A percentile compares a stretch with the other conserved stretches of the same genome.
Conservation (phyloP, 2,888 invertebrate species). For the Coecobrya sp. region DNA sequence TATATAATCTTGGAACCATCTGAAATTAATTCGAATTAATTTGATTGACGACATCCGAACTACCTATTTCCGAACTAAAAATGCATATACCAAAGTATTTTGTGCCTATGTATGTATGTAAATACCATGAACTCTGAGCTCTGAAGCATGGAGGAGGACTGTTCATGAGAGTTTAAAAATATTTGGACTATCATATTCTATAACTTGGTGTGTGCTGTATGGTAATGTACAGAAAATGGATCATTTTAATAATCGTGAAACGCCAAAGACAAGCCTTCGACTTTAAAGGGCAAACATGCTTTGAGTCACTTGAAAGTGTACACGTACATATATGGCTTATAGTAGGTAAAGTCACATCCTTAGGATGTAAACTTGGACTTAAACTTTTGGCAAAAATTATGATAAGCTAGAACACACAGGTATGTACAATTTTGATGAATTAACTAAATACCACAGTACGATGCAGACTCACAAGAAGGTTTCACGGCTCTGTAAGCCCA, state of each 20-base stretch:
- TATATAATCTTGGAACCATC: too few species aligned
- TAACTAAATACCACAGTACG: background rate
- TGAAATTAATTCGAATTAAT: too few species aligned
- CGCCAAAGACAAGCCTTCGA: background rate
- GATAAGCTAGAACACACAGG: background rate
- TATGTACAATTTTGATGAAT: background rate
- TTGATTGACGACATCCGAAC: too few species aligned
- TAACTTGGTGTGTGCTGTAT: background rate
- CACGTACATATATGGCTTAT: background rate
- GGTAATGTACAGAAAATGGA: too few species aligned
- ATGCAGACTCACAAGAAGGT: slow-evolving; percentile 26
- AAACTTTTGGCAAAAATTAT: slow-evolving; percentile 48
- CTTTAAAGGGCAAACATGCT: background rate
- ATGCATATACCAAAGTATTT: too few species aligned
- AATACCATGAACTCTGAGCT: too few species aligned
- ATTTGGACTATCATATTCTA: background rate
- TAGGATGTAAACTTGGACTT: slow-evolving; percentile 66
- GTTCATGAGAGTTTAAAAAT: background rate
- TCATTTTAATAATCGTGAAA: too few species aligned
- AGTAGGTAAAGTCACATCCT: background rate
- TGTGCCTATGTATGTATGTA: too few species aligned
- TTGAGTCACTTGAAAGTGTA: background rate
- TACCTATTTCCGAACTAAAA: too few species aligned
- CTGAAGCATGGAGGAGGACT: background rate
- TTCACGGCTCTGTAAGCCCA: slow-evolving; percentile 71